Base-by-base conservation (phyloP, 2,797 vertebrate species). In the Gouania willdenowi region DNA sequence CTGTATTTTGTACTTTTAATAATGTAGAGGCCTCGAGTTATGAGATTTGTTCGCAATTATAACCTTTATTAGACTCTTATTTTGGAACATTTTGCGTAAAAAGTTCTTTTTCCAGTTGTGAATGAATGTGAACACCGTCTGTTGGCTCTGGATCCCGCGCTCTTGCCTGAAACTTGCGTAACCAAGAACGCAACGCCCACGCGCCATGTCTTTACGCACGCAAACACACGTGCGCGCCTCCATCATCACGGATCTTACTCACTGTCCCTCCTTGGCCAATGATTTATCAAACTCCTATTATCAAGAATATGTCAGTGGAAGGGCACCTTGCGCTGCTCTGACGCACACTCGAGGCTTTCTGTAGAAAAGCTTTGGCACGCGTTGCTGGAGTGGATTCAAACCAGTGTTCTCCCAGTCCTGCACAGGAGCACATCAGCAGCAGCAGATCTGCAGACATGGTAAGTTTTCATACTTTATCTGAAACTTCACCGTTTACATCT, bases 251-350 rank as follows among this genome's bases (percentile, higher is more conserved):
- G 56, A 36, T 12, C 41, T 9, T 30, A 34, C 73, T 71, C 80
- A 71, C 66, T 77, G 59, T 83, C 84, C 88, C 91, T 94, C 81
- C 86, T 85, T 82, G 88, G 85, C 78, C 88, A 90, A 94, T 94
- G 92, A 97, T 97, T 96, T 94, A 97, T 98, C 94, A 94, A 92
- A 90, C 86, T 86, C 89, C 76, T 92, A 89, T 92, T 93, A 94
- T 94, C 92, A 91, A 89, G 91, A 90, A 97, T 93, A 94, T 95
- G 94, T 92, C 94, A 92, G 54, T 49, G 79, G 87, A 94, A 97
- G 92, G 94, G 92, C 94, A 97, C 91, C 92, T 95, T 94, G 88
- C 88, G 73, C 88, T 61, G 87, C 90, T 90, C 90, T 98, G 95
- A 98, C 94, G 94, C 94, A 97, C 91, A 91, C 44, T 66, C 77